Percentiles rank a stretch among this genome's conserved stretches.
phyloP scores from a whole-genome alignment of 1,140 invertebrate species.

The Lucilia cuprina region DNA sequence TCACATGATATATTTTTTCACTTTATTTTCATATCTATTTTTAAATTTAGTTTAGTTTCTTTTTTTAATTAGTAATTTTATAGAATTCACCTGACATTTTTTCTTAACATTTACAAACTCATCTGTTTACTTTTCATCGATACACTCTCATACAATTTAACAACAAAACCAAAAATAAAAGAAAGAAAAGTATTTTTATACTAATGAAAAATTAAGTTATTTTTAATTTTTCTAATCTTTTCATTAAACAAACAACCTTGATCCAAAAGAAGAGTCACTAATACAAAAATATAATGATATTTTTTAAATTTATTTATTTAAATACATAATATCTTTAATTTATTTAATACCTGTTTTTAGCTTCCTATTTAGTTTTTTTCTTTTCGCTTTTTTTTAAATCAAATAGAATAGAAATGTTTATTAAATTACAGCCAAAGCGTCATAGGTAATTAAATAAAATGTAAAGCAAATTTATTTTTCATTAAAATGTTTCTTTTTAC shows the following conservation, averaged over 20 bases:
- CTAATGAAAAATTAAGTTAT: conserved; percentile 1
- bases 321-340: not conserved
- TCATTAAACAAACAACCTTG: not conserved
- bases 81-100: not conserved
- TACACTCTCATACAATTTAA: no score
- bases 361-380: not conserved
- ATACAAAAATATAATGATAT: not conserved
- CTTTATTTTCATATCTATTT: not conserved
- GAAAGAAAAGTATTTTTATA: not conserved
- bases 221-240: not conserved
- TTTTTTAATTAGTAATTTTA: not conserved
- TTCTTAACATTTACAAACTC: not conserved
- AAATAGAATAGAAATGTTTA: not conserved
- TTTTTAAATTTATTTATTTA: not conserved
- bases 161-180: not conserved
- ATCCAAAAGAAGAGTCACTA: not conserved
- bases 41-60: not conserved
- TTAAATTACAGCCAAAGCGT: not conserved
- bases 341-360: not conserved
- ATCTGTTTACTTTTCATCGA: not conserved
- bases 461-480: not conserved
- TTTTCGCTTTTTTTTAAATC: not conserved
- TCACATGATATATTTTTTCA: not conserved
- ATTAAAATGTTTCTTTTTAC: not conserved
- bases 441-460: conserved; percentile 2